Conservation (phyloP, 2,113 vertebrate genomes). For the Xenopus borealis region DNA sequence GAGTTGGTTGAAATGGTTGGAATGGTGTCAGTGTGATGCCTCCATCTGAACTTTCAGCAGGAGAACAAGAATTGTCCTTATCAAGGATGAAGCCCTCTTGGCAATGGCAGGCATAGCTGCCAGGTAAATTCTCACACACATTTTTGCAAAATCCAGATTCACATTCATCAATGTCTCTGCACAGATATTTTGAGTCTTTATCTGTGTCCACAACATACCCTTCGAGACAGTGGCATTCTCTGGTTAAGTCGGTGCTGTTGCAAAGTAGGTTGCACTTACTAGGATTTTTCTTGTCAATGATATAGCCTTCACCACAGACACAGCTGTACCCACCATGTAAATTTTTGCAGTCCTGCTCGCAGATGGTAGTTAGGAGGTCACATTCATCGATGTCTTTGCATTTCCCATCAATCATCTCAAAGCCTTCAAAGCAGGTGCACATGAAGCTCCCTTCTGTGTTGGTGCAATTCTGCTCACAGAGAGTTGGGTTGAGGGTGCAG, state of each 20-base stretch:
- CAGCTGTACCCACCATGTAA: slow-evolving; percentile 29
- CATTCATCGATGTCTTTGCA: slow-evolving; percentile 65
- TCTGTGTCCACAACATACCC: slow-evolving; percentile 55
- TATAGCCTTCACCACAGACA: slow-evolving; percentile 51
- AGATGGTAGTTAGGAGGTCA: slow-evolving; percentile 44
- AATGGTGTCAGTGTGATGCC: too few species aligned
- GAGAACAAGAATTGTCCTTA: rapidly evolving
- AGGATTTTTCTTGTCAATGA: rapidly evolving
- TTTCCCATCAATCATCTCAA: not conserved
- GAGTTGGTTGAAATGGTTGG: rapidly evolving
- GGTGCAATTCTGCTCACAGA: slow-evolving; percentile 51
- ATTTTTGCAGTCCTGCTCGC: slow-evolving; percentile 57
- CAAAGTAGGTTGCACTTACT: slow-evolving; percentile 54
- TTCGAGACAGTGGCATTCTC: slow-evolving; percentile 51
- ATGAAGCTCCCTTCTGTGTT: slow-evolving; percentile 51
- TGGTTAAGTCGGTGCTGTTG: slow-evolving; percentile 46
- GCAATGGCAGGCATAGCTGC: slow-evolving; percentile 59
- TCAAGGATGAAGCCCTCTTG: rapidly evolving
- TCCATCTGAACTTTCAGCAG: slow-evolving; percentile 7
- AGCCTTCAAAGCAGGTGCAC: slow-evolving; percentile 56
- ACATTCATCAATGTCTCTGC: slow-evolving; percentile 63
- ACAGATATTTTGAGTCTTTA: rapidly evolving
- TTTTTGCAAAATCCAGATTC: rapidly evolving
- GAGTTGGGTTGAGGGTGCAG: slow-evolving; percentile 33
- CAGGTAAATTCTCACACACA: slow-evolving; percentile 57